Evolutionary conservation across 2,888 invertebrate species (phyloP), one percentile per base, ranked within the genome.

Genomic region (Aquatica leii): DNA sequence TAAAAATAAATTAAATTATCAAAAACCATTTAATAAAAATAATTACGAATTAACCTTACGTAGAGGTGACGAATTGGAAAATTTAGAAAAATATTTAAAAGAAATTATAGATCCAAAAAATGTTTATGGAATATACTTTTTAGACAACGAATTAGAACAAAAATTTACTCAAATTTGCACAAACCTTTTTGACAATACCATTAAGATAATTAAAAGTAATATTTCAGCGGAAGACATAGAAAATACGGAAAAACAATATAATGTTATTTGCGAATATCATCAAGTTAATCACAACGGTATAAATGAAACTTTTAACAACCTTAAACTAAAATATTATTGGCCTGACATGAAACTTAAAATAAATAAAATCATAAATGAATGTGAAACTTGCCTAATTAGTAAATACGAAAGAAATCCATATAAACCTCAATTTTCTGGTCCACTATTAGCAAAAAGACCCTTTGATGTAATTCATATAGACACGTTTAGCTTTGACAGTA

Each of bases 401-500:
- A 68, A 66, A 31, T 67, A 68, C 49, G 66, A 68, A 40, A 54
- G 66, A 35, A 48, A 67, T 14, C 64, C 63, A n/a, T 59, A 63
- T 12, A 55, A 55, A 54, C 21, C 40, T 8, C 9, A n/a, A 14
- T 18, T 67, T 15, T 41, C 57, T 6, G 62, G 61, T 37, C 63
- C 66, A 6, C 24, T 64, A 1, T 4, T 64, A 50, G 56, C 66
- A 35, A 61, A 41, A 54, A 59, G 21, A 63, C 63, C 66, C 14
- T 59, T 63, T n/a, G 57, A 66, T 41, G 18, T 60, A 20, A 31
- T 66, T 1, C 66, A 64, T 56, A 61, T 67, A 12, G 66, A 66
- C 21, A 52, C 51, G n/a, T 66, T 66, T 21, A 34, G 34, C 14
- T 57, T 67, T 31, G 58, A 60, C 4, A 48, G 31, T 43, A 8